Evolutionary conservation across 2,888 invertebrate species (phyloP).

Genomic region (Balanococcus diminutus): DNA sequence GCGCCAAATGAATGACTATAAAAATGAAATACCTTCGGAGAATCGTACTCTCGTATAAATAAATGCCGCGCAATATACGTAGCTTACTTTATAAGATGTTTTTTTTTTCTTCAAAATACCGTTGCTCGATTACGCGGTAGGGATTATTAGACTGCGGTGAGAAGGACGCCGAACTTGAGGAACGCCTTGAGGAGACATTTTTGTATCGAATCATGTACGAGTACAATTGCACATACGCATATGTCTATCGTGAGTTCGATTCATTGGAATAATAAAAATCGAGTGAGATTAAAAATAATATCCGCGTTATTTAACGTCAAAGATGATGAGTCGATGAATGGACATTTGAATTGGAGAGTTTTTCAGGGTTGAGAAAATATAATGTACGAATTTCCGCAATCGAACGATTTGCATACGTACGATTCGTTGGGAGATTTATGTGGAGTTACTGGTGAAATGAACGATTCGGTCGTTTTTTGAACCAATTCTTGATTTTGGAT

Average conservation of each 20-base stretch:
- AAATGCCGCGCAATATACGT: not conserved
- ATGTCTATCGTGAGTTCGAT: not conserved
- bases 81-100: not conserved
- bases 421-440: too few species aligned
- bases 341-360: not conserved
- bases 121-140: not conserved
- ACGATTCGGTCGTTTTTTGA: not conserved
- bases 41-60: not conserved
- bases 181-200: not conserved
- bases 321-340: not conserved
- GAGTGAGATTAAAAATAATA: not conserved
- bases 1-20: not conserved
- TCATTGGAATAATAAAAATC: not conserved
- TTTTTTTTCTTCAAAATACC: not conserved
- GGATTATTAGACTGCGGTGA: not conserved
- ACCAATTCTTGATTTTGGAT: not conserved
- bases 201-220: not conserved
- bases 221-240: not conserved
- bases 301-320: not conserved
- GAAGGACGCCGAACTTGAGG: constrained; percentile 3
- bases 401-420: not conserved
- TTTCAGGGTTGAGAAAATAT: not conserved
- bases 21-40: not conserved
- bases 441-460: too few species aligned
- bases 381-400: not conserved